Base-by-base conservation (phyloP, 2,797 vertebrate species). In the Adelosebastes latens region DNA sequence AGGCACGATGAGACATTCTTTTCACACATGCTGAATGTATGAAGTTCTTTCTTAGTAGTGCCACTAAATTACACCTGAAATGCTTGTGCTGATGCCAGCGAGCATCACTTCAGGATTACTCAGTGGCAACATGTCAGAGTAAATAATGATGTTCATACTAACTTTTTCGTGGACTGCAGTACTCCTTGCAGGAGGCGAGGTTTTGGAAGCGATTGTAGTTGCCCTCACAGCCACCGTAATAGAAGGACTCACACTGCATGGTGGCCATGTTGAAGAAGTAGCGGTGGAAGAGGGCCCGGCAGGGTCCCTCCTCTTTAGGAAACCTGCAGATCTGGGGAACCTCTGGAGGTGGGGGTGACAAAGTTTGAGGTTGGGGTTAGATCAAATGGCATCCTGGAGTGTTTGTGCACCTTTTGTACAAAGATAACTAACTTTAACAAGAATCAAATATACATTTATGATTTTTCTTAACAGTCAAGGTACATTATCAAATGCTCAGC, bases 181-280 rank as follows among this genome's bases (percentile, higher is more conserved):
- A 95, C 77, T 95, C 93, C 82, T 89, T 88, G 92, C 99, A 99
- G 4, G 95, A 91, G 20, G 76, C 63, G 52, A 94, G 11, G 74
- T 96, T 92, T 0, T 62, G 64, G 94, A 99, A 99, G 77, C 93
- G 94, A 87, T 99, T 99, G 12, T 68, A 79, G 42, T 96, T 98
- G 32, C 93, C 96, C 0, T 75, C 71, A 77, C 97, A 98, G 67
- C 96, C 96, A 0, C 97, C 96, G 0, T 96, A 97, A 25, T 32
- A 7, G 59, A 98, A 97, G 22, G 87, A 55, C 89, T 98, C 96
- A 77, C 99, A 99, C 63, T 86, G 90, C 97, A 98, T 97, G 1
- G 96, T 95, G 74, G 90, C 96, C 94, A 99, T 93, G 88, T 99
- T 98, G 90, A 97, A 99, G 92, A 96, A 98, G 2, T 96, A 99